Conservation (phyloP, 2,888 invertebrate genomes). For the Agrotis clavis region DNA sequence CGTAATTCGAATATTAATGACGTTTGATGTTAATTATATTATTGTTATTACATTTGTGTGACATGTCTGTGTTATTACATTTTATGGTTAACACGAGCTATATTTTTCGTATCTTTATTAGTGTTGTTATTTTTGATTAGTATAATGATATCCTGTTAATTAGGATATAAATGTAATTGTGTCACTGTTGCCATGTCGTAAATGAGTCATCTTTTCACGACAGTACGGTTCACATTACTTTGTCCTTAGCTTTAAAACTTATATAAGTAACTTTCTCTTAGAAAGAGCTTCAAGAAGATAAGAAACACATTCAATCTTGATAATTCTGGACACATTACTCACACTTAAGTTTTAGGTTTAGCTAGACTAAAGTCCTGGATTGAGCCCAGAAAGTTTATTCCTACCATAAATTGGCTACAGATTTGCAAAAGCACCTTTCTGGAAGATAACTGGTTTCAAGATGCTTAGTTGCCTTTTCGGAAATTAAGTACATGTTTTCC, state of each 20-base stretch:
- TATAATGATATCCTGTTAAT: constrained; percentile 15
- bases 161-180: constrained; percentile 22
- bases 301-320: neutral
- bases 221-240: constrained; percentile 1
- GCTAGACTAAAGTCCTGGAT: neutral
- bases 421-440: neutral
- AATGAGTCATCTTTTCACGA: constrained; percentile 23
- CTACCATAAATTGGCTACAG: neutral
- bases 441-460: neutral
- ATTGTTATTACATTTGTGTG: constrained; percentile 41
- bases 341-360: neutral
- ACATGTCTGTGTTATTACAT: constrained; percentile 28
- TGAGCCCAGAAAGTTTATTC: neutral
- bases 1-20: constrained; percentile 58
- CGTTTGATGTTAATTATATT: constrained; percentile 57
- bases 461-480: neutral
- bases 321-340: neutral
- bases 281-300: neutral
- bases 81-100: constrained; percentile 30
- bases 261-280: neutral
- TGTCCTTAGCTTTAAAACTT: neutral
- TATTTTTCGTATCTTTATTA: constrained; percentile 49
- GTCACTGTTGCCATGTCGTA: constrained; percentile 17
- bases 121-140: constrained; percentile 18
- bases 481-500: neutral